Conservation (phyloP, 2,797 vertebrate genomes). For the Neoniphon sammara region DNA sequence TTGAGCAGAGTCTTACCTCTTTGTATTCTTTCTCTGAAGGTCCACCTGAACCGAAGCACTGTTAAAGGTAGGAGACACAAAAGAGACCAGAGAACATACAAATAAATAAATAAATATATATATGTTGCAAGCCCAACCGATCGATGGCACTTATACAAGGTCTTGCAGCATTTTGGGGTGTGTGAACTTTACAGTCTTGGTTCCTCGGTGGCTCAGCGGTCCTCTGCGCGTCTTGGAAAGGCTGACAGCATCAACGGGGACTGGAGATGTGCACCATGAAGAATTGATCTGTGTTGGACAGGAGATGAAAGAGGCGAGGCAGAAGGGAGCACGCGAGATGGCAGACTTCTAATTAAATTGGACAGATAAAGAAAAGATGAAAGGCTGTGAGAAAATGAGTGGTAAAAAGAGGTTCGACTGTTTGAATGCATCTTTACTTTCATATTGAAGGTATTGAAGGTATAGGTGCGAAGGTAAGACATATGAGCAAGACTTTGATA, state of each 20-base stretch:
- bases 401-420: constrained; percentile 40
- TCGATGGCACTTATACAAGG: constrained; percentile 20
- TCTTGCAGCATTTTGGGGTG: constrained; percentile 30
- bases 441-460: background rate
- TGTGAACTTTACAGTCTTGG: constrained; percentile 18
- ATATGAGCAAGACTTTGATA: constrained; percentile 3
- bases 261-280: constrained; percentile 55
- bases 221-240: constrained; percentile 24
- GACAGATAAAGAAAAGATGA: constrained; percentile 73
- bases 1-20: constrained; percentile 13
- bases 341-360: constrained; percentile 71
- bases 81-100: background rate
- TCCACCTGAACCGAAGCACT: background rate
- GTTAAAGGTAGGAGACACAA: background rate
- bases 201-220: constrained; percentile 11
- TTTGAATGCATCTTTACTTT: constrained; percentile 56
- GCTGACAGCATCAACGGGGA: constrained; percentile 43
- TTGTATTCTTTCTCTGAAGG: background rate
- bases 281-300: constrained; percentile 72
- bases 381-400: constrained; percentile 53
- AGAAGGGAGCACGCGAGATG: constrained; percentile 49
- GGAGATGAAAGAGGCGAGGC: constrained; percentile 74
- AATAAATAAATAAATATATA: background rate
- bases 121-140: background rate
- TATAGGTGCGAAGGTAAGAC: constrained; percentile 1